phyloP scores from a whole-genome alignment of 2,888 invertebrate species.

The Endotricha flammealis region DNA sequence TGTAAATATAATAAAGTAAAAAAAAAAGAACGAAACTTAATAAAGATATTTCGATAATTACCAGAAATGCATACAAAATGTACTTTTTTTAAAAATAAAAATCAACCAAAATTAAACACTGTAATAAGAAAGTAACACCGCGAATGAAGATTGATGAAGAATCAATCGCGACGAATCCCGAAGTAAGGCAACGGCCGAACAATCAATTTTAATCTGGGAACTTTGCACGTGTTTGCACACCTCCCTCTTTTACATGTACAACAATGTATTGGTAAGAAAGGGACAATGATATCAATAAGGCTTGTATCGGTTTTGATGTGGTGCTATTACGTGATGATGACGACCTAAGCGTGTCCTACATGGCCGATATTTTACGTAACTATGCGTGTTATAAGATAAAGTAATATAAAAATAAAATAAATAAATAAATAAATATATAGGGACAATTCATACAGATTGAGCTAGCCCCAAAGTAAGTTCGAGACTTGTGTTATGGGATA shows the following conservation, averaged over 20 bases:
- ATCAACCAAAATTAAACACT: constrained; percentile 22
- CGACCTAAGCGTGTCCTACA: constrained; percentile 4
- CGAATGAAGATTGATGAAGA: constrained; percentile 76
- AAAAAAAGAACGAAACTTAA: no score
- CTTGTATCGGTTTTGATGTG: constrained; percentile 27
- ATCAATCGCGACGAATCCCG: constrained; percentile 68
- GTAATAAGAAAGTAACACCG: constrained; percentile 39
- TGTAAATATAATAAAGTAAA: no score
- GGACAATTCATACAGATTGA: no score
- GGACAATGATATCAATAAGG: constrained; percentile 38
- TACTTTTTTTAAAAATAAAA: no score
- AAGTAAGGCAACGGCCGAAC: constrained; percentile 64
- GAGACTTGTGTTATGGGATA: no score
- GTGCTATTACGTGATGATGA: constrained; percentile 25
- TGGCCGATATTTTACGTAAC: no score
- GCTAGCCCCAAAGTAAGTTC: no score
- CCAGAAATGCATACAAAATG: no score
- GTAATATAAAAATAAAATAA: no score
- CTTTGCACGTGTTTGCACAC: constrained; percentile 40
- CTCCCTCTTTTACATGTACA: constrained; percentile 30
- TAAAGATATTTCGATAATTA: no score
- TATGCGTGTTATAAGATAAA: no score
- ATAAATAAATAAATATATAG: no score
- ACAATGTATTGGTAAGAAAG: constrained; percentile 24
- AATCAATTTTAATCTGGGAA: constrained; percentile 76